These are phyloP conservation scores for Ctenicera cuprea DNA, from an alignment of 2,888 invertebrate genomes.

Conservation along the genomic window DNA sequence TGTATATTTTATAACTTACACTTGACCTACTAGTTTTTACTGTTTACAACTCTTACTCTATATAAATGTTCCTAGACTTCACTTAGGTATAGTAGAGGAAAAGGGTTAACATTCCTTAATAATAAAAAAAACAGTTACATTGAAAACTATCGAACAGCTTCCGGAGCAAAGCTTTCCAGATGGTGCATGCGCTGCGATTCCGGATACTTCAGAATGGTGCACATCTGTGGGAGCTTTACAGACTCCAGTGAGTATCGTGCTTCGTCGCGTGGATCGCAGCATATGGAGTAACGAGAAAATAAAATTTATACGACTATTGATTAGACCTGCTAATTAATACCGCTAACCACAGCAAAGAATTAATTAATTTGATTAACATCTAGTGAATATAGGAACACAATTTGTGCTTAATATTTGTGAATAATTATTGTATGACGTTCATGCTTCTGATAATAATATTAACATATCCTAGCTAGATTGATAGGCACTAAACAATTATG, in stretches of 20 bases:
- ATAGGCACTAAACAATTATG: no score
- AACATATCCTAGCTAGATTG: no score
- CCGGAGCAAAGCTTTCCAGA: slow-evolving; percentile 26
- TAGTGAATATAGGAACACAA: no score
- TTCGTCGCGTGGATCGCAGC: slow-evolving; percentile 33
- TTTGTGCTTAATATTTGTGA: no score
- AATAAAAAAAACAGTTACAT: slow-evolving; percentile 13
- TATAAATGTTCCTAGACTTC: no score
- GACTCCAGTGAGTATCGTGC: slow-evolving; percentile 36
- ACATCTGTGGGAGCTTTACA: slow-evolving; percentile 30
- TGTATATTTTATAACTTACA: no score
- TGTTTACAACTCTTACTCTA: no score
- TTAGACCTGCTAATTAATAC: slow-evolving; percentile 14
- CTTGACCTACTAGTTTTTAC: no score
- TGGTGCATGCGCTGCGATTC: slow-evolving; percentile 36
- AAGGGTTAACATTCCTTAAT: background rate
- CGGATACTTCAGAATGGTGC: slow-evolving; percentile 24
- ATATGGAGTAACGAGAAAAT: slow-evolving; percentile 27
- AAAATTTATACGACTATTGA: slow-evolving; percentile 23
- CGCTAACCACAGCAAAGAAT: background rate
- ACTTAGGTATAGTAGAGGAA: background rate
- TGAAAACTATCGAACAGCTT: slow-evolving; percentile 34
- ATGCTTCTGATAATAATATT: no score
- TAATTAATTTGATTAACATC: background rate
- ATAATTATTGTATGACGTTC: no score